Evolutionary conservation across 2,888 invertebrate genomes (phyloP).

Genomic region (Drosophila multiciliata): DNA sequence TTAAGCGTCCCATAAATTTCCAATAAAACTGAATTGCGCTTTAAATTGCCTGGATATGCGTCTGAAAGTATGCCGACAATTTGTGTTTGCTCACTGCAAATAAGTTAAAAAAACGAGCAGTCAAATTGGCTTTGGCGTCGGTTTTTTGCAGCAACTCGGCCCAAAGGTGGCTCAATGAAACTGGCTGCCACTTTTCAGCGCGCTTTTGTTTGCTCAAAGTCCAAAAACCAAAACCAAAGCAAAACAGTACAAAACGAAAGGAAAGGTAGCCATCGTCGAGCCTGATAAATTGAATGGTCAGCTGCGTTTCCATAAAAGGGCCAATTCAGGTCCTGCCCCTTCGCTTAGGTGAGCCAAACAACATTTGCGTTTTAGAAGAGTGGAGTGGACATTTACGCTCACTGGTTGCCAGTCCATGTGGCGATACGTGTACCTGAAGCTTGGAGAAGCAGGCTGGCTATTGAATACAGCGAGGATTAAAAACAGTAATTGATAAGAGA

Average conservation of each 20-base stretch:
- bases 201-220: constrained; percentile 72
- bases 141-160: constrained; percentile 23
- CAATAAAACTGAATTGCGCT: constrained; percentile 41
- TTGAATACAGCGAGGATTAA: constrained; percentile 1
- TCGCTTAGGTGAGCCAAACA: constrained; percentile 48
- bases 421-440: background rate
- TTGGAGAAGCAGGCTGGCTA: background rate
- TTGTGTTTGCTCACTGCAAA: constrained; percentile 52
- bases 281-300: constrained; percentile 79
- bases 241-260: constrained; percentile 21
- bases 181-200: constrained; percentile 58
- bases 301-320: constrained; percentile 70
- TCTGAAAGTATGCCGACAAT: constrained; percentile 61
- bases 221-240: constrained; percentile 43
- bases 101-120: constrained; percentile 34
- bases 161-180: constrained; percentile 53
- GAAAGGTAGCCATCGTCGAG: constrained; percentile 54
- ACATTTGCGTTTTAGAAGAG: constrained; percentile 42
- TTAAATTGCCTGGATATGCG: constrained; percentile 48
- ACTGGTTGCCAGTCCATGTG: constrained; percentile 35
- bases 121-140: constrained; percentile 58
- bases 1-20: constrained; percentile 53
- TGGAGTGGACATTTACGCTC: constrained; percentile 25
- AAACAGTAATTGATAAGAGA: background rate
- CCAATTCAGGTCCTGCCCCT: constrained; percentile 42